Evolutionary conservation across 2,888 invertebrate species (phyloP).

Genomic region (Autographa gamma): DNA sequence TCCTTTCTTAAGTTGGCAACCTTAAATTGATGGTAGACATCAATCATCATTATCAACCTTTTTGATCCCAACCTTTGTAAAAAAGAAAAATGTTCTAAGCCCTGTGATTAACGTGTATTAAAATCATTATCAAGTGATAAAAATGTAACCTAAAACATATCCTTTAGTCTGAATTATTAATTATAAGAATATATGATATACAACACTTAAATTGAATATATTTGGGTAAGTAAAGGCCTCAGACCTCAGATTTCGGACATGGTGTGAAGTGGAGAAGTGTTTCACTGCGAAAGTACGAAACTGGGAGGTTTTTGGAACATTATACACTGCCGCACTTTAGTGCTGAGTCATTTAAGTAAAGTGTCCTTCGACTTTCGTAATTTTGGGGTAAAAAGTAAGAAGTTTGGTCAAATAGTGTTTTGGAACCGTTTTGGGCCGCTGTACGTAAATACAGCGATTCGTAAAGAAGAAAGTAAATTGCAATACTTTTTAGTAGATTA

Average conservation of each 20-base stretch:
- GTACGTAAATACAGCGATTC: background rate
- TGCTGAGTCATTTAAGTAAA: conserved; percentile 3
- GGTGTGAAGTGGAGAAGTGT: background rate
- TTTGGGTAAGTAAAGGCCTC: conserved; percentile 20
- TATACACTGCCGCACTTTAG: conserved; percentile 7
- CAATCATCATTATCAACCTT: conserved; percentile 6
- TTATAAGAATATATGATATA: conserved; percentile 66
- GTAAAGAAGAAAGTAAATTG: background rate
- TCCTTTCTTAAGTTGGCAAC: conserved; percentile 48
- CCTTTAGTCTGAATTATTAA: conserved; percentile 82
- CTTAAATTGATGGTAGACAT: conserved; percentile 5
- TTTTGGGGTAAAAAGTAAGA: conserved; percentile 22
- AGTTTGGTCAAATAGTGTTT: conserved; percentile 10
- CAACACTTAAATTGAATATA: conserved; percentile 47
- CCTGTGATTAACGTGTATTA: conserved; percentile 48
- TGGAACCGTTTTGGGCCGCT: conserved; percentile 18
- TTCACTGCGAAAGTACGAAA: conserved; percentile 29
- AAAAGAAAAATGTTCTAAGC: conserved; percentile 41
- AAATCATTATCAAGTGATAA: conserved; percentile 76
- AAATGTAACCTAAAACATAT: conserved; percentile 85
- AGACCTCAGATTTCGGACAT: conserved; percentile 8
- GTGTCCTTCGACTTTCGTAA: conserved; percentile 32
- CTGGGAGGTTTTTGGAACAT: conserved; percentile 16
- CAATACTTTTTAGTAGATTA: conserved; percentile 4
- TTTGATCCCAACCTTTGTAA: conserved; percentile 7